Base-by-base conservation (phyloP, 2,113 vertebrate genomes). In the Nibea coibor region DNA sequence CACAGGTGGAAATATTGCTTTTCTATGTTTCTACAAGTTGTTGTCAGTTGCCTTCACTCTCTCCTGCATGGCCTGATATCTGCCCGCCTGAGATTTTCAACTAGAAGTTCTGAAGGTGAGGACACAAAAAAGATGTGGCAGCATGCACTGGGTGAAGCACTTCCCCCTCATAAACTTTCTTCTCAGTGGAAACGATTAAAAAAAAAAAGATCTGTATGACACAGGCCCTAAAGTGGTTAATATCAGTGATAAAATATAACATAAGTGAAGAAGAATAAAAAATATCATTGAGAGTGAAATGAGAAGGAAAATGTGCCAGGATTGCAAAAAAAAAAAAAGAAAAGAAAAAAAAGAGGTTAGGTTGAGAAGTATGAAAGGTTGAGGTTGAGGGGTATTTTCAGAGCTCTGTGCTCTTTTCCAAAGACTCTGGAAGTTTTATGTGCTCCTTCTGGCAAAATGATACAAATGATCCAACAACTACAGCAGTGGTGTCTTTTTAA, bases 391-490 rank as follows among this genome's bases (percentile, higher is more conserved):
- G 71, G 20, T 50, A 58, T 28, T 53, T 73, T 77, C 20, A 28
- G 45, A 45, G 19, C 67, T 65, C 26, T 20, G 15, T 74, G 53
- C 47, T 57, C 61, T 79, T 75, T 89, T 57, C 57, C 45, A 69
- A 59, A 76, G 35, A 64, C 51, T 79, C 63, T 31, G 42, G 4
- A 35, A 42, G 73, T 64, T 79, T 72, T 71, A 74, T 65, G 57
- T 47, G 53, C n/a, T 47, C 69, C 85, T 74, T 75, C 62, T 62
- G 70, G 75, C 54, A 76, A 80, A 85, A 81, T 58, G n/a, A 76
- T 72, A 57, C 64, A 80, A 74, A 88, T 75, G 47, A 84, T 76
- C 72, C 16, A 15, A 84, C 72, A 84, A 77, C 39, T 22, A 71
- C 47, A 62, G 81, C 15, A 56, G 20, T 6, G 39, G 71, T 26